Conservation (phyloP, 2,888 invertebrate species). For the Apotomis turbidana region DNA sequence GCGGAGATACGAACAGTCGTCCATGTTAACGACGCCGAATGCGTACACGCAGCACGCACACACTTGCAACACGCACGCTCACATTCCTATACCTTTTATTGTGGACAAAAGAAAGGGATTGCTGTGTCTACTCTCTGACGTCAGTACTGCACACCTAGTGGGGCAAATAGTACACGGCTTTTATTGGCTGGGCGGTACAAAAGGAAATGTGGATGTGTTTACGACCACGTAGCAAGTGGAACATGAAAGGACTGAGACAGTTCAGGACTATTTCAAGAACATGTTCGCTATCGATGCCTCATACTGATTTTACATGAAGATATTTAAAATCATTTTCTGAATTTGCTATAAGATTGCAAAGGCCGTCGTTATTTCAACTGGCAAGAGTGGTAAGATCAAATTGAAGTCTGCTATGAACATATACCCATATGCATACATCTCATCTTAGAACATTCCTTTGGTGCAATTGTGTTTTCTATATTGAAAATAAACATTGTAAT, state of each 20-base stretch:
- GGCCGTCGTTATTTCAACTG: too few species aligned
- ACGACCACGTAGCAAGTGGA: slow-evolving; percentile 6
- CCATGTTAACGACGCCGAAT: slow-evolving; percentile 52
- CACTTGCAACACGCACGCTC: slow-evolving; percentile 77
- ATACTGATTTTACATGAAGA: too few species aligned
- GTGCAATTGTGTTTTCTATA: too few species aligned
- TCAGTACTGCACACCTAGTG: slow-evolving; percentile 83
- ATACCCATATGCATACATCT: too few species aligned
- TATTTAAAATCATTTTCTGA: too few species aligned
- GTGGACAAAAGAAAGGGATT: slow-evolving; percentile 81
- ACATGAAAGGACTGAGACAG: neutral
- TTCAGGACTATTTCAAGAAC: neutral
- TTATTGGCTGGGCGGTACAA: slow-evolving; percentile 49
- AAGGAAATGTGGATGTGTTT: slow-evolving; percentile 7
- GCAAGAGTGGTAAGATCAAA: too few species aligned
- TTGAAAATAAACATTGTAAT: too few species aligned
- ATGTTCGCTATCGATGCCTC: too few species aligned
- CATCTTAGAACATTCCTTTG: too few species aligned
- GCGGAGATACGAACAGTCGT: slow-evolving; percentile 28
- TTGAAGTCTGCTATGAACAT: too few species aligned
- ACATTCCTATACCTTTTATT: slow-evolving; percentile 82
- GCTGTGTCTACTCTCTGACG: slow-evolving; percentile 81
- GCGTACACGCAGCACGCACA: slow-evolving; percentile 65
- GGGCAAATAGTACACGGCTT: slow-evolving; percentile 76
- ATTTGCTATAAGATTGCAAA: too few species aligned